These are phyloP conservation scores for Actinopyga echinites DNA, from an alignment of 53 echinoderm and acorn worm genomes.

Conservation along the genomic window DNA sequence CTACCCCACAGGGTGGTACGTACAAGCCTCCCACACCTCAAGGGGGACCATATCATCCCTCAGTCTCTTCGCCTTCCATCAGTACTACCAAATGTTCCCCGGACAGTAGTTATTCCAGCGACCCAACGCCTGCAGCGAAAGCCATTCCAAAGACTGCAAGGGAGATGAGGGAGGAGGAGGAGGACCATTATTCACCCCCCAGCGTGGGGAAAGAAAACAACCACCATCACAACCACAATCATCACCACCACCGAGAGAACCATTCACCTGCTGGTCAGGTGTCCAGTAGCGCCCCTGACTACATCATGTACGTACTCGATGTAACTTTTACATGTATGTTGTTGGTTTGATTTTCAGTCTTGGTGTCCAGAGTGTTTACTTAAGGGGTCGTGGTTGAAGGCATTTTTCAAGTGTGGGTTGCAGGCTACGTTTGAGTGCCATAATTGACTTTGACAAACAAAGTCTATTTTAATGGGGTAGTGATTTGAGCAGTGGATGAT, in stretches of 20 bases:
- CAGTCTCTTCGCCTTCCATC: conserved; percentile 76
- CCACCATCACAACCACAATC: too few species aligned
- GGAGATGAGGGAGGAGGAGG: neutral
- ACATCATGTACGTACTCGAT: conserved; percentile 3
- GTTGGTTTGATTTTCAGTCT: too few species aligned
- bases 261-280: conserved; percentile 42
- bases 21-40: conserved; percentile 55
- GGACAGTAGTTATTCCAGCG: conserved; percentile 62
- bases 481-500: too few species aligned
- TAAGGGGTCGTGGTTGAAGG: too few species aligned
- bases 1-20: conserved; percentile 52
- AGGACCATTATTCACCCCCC: neutral
- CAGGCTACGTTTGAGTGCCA: too few species aligned
- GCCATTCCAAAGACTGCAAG: conserved; percentile 37
- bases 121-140: conserved; percentile 2
- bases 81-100: conserved; percentile 81
- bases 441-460: too few species aligned
- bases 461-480: too few species aligned
- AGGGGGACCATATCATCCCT: conserved; percentile 46
- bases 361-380: too few species aligned
- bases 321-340: too few species aligned
- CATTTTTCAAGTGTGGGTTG: too few species aligned
- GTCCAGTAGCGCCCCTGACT: conserved; percentile 22
- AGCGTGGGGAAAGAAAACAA: too few species aligned
- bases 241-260: neutral